Base-by-base conservation (phyloP, 2,888 invertebrate genomes). In the Coronaproctus castanopsis region DNA sequence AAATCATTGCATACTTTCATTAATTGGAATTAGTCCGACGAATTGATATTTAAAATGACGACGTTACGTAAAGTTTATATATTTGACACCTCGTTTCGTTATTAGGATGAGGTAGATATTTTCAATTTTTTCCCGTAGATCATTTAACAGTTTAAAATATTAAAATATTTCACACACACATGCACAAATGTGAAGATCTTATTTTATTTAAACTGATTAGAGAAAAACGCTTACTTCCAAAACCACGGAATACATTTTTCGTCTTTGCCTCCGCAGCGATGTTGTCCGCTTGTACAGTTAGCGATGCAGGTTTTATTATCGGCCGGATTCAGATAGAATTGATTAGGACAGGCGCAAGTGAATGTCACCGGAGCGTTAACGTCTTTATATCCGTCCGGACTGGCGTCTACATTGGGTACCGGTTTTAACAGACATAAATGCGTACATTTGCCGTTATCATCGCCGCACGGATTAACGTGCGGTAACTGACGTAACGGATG, bases 301-400 rank as follows among this genome's bases (percentile, higher is more conserved):
- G 93, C 88, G 56, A 87, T 80, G 70, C 96, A 97, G 1, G 88
- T 92, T 69, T 83, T 87, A 66, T 80, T 80, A 69, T 93, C 87
- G 2, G 55, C 54, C 54, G 80, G 74, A 0, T 83, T 79, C 57
- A 95, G 72, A 65, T 83, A 82, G 74, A 89, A 98, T 68, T 93
- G 90, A 72, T 97, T 93, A 0, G 98, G 97, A 71, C 98, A 98
- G 1, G 85, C 85, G 70, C 98, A 98, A 63, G 81, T 83, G 70
- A 79, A 87, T 0, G 80, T 79, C 0, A 86, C 84, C 0, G 83
- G 80, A 1, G 86, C 86, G 67, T 87, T 87, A 8, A 66, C 62
- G 70, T 85, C 85, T 20, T 82, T 84, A 67, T 85, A 87, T 20
- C 65, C 64, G 55, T 66, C 66, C 0, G 66, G 66, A 8, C 64